These are phyloP conservation scores for Ariopsis seemanni DNA, from an alignment of 2,113 vertebrate species.

Conservation along the genomic window DNA sequence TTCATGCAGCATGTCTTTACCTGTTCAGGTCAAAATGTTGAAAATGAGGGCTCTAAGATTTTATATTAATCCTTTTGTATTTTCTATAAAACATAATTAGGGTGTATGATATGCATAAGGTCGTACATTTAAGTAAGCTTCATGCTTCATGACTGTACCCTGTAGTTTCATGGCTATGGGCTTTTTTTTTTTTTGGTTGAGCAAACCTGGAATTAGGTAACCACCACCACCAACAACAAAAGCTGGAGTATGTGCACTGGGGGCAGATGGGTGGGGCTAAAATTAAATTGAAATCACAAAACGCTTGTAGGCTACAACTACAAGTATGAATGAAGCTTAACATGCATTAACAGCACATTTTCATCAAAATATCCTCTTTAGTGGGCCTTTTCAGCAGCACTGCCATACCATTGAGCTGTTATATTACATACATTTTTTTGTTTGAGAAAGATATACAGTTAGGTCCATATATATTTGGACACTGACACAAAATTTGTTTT, in stretches of 20 bases:
- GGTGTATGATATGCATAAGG: too few species aligned
- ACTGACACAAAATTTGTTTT: too few species aligned
- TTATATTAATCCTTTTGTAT: too few species aligned
- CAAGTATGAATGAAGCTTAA: background rate
- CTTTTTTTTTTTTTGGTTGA: too few species aligned
- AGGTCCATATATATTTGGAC: too few species aligned
- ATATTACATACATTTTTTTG: background rate
- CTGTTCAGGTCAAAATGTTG: background rate
- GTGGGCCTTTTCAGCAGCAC: background rate
- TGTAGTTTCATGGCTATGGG: too few species aligned
- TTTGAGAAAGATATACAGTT: background rate
- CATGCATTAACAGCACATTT: background rate
- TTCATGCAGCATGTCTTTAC: background rate
- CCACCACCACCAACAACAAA: too few species aligned
- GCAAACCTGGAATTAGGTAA: too few species aligned
- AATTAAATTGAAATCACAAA: background rate
- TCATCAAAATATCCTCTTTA: background rate
- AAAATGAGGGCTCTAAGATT: background rate
- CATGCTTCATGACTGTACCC: too few species aligned
- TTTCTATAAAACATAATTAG: too few species aligned
- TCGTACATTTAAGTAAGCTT: too few species aligned
- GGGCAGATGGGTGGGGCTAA: background rate
- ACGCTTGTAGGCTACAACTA: background rate
- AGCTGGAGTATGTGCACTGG: too few species aligned
- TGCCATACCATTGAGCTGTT: background rate